Percentiles rank a stretch among this genome's conserved stretches.
phyloP scores from a whole-genome alignment of 1,140 invertebrate genomes.

The Pectinophora gossypiella region DNA sequence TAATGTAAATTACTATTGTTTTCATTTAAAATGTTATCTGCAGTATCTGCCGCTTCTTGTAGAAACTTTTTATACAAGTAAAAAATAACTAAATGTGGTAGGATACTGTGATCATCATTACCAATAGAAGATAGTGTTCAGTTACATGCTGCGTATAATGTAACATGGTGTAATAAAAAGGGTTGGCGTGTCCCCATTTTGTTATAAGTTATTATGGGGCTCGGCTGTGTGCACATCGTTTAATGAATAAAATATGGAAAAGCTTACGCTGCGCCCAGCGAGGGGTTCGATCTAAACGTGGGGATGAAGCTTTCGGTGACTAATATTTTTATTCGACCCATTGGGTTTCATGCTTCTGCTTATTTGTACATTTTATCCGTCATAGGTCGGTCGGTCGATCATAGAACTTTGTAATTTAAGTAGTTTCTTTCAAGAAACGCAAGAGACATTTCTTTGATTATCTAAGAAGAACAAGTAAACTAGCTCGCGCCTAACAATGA shows the following conservation, averaged over 20 bases:
- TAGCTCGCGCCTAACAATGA: not conserved
- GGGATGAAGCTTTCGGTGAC: too few species aligned
- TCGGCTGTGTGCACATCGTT: slow-evolving; percentile 43
- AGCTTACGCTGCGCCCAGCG: slow-evolving; percentile 21
- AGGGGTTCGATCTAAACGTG: slow-evolving; percentile 28
- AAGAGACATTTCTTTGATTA: too few species aligned
- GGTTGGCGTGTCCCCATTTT: slow-evolving; percentile 36
- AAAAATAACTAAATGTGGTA: too few species aligned
- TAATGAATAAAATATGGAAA: slow-evolving; percentile 53
- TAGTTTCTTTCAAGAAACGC: too few species aligned
- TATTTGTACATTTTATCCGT: not conserved
- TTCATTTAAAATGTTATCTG: too few species aligned
- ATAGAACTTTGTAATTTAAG: too few species aligned
- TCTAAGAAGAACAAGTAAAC: too few species aligned
- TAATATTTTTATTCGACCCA: not conserved
- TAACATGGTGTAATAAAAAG: slow-evolving; percentile 24
- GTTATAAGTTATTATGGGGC: slow-evolving; percentile 36
- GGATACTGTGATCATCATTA: too few species aligned
- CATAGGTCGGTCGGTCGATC: too few species aligned
- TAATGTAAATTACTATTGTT: too few species aligned
- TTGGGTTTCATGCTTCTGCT: not conserved
- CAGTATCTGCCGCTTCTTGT: too few species aligned
- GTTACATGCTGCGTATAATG: slow-evolving; percentile 1
- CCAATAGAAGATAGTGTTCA: not conserved
- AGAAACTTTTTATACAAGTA: too few species aligned